Percentiles rank a stretch among this genome's conserved stretches.
phyloP scores from a whole-genome alignment of 2,113 vertebrate species.

The Neomonachus schauinslandi region DNA sequence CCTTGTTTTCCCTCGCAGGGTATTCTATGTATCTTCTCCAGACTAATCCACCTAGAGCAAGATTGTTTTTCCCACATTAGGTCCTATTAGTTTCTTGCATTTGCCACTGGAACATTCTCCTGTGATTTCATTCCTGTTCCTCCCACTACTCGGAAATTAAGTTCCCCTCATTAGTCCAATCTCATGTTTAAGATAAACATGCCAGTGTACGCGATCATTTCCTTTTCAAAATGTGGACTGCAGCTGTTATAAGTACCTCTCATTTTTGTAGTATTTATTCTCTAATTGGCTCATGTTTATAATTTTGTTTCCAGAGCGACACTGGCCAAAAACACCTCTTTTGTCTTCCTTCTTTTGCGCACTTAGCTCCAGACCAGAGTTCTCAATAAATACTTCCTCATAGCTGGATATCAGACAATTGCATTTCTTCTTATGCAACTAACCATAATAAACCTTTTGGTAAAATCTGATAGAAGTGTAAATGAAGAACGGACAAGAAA shows the following conservation, averaged over 20 bases:
- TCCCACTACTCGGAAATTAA: neutral
- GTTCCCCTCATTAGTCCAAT: neutral
- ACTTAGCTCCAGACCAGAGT: neutral
- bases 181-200: neutral
- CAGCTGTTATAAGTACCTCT: neutral
- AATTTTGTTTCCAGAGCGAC: neutral
- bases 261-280: neutral
- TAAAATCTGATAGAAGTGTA: neutral
- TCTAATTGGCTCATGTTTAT: neutral
- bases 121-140: neutral
- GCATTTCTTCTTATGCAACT: neutral
- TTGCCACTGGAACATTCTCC: neutral
- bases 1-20: rapidly evolving
- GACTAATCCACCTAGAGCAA: neutral
- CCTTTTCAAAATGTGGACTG: neutral
- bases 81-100: neutral
- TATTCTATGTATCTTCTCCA: neutral
- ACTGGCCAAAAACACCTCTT: neutral
- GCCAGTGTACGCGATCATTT: neutral
- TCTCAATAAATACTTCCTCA: constrained; percentile 16
- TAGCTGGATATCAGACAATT: neutral
- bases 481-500: neutral
- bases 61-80: neutral
- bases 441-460: neutral
- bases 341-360: neutral